A percentile compares a stretch with the other conserved stretches of the same genome.
phyloP scores from a whole-genome alignment of 2,888 invertebrate species.

The Sussaba pulchella region DNA sequence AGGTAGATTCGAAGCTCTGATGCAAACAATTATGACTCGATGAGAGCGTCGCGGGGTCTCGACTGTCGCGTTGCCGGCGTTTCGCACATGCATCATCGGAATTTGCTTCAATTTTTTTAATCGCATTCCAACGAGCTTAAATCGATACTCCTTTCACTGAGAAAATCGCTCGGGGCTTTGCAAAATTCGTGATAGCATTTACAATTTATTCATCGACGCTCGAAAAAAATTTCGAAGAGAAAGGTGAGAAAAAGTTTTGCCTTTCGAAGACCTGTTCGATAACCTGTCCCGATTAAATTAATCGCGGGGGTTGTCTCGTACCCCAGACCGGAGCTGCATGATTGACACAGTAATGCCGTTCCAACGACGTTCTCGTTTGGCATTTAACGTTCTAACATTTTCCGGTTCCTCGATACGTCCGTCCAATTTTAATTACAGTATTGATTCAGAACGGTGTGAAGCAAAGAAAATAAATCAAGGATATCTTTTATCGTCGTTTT shows the following conservation, averaged over 20 bases:
- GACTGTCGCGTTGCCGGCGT: background rate
- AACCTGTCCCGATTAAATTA: constrained; percentile 24
- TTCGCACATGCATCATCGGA: too few species aligned
- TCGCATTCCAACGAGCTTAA: background rate
- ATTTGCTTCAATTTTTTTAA: background rate
- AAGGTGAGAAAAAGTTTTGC: constrained; percentile 51
- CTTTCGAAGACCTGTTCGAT: constrained; percentile 42
- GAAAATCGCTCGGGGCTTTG: background rate
- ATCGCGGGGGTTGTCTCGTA: background rate
- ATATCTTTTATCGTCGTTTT: background rate
- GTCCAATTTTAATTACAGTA: constrained; percentile 14
- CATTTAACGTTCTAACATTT: constrained; percentile 8
- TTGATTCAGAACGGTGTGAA: background rate
- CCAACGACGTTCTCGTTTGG: background rate
- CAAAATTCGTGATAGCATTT: background rate
- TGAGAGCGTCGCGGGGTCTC: constrained; percentile 7
- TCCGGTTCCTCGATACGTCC: constrained; percentile 18
- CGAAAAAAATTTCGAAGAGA: constrained; percentile 44
- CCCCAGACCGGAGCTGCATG: background rate
- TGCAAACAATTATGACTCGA: constrained; percentile 61
- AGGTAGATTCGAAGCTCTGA: constrained; percentile 42
- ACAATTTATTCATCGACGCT: background rate
- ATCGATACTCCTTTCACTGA: constrained; percentile 44
- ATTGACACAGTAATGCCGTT: constrained; percentile 5
- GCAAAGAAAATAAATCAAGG: too few species aligned